Base-by-base conservation (phyloP, 2,888 invertebrate species). In the Labia minor region DNA sequence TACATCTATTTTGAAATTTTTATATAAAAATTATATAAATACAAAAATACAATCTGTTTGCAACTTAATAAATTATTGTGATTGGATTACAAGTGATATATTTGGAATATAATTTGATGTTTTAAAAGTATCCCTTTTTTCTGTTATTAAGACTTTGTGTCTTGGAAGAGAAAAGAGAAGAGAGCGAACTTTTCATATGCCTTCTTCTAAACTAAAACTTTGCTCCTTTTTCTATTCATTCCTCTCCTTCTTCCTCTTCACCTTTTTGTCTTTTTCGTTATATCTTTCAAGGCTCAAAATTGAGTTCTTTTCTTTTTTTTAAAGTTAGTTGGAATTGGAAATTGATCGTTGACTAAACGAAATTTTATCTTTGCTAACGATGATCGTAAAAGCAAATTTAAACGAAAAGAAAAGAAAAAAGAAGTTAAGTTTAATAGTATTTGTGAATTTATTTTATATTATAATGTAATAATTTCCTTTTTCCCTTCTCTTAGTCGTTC, bases 271-370 rank as follows among this genome's bases (percentile, higher is more conserved):
- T 26, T 26, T 26, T 26, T 8, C 8, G 8, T 8, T 26, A 26
- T 26, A 26, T 26, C 26, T 26, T 26, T 26, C 26, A 26, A 49
- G 49, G 3, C 49, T 49, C 4, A 49, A 49, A 49, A 49, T 49
- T 49, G 49, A 49, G 49, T 49, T 26, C 26, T 26, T 26, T 26
- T 26, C 4, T 14, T 14, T 49, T 49, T 49, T 49, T 49, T 49
- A 10, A 49, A 49, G 8, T 49, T 49, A 49, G n/a, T 49, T 49
- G 16, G n/a, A 49, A 49, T 49, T 49, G 49, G n/a, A 14, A 49
- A 49, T 49, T 49, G 49, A 49, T 49, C 49, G 49, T 49, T 49
- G 49, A 49, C 49, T 49, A n/a, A 49, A 49, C 14, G 16, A 49
- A 49, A 49, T 49, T 49, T 49, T 49, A 49, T 49, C 49, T 49